phyloP scores from a whole-genome alignment of 2,888 invertebrate genomes.

The Drosophila paracracens region DNA sequence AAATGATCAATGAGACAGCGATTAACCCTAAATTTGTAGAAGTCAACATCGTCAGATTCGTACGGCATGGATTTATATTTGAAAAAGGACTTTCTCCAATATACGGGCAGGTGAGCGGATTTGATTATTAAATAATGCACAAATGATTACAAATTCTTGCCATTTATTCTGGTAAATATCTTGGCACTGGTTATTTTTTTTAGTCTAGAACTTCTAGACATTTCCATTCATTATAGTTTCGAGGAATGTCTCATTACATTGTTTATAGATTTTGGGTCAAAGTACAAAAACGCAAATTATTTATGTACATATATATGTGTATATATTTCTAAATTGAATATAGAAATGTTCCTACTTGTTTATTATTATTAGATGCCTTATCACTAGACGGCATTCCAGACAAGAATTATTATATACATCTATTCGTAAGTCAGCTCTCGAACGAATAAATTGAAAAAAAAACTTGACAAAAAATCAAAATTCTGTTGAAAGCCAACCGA shows the following conservation, averaged over 20 bases:
- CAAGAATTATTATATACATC: conserved; percentile 3
- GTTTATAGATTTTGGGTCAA: conserved; percentile 28
- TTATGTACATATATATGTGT: not conserved
- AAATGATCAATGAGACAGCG: not conserved
- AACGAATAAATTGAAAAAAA: too few species aligned
- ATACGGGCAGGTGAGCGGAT: conserved; percentile 93
- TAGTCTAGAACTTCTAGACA: not conserved
- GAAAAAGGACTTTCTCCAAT: conserved; percentile 97
- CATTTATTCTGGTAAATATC: not conserved
- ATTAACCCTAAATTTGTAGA: conserved; percentile 86
- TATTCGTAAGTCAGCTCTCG: too few species aligned
- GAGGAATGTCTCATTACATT: not conserved
- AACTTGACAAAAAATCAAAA: too few species aligned
- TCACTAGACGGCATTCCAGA: conserved; percentile 25
- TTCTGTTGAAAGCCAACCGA: too few species aligned
- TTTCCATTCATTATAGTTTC: not conserved
- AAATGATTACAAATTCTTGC: too few species aligned
- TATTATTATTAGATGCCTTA: conserved; percentile 36
- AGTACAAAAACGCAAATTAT: conserved; percentile 25
- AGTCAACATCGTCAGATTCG: conserved; percentile 91
- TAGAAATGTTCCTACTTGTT: not conserved
- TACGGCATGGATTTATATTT: conserved; percentile 95
- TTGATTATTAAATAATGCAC: not conserved
- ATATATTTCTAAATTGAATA: too few species aligned
- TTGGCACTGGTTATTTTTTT: not conserved